These are phyloP conservation scores for Sylvilagus bachmani DNA, from an alignment of 2,113 vertebrate species.

Conservation along the genomic window DNA sequence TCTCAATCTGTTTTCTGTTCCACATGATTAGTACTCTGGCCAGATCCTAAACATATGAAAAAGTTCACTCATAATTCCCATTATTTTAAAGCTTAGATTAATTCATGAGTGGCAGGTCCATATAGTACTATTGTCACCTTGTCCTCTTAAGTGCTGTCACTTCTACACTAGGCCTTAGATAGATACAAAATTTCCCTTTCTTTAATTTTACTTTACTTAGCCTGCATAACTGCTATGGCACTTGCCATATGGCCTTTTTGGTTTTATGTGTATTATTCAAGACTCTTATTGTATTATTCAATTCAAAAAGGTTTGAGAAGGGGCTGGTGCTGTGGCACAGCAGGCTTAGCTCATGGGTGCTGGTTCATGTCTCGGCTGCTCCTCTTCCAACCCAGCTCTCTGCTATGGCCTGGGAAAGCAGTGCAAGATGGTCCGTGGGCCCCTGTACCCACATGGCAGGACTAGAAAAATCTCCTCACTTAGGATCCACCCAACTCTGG, in stretches of 20 bases:
- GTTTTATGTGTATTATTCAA: background rate
- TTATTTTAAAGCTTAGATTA: background rate
- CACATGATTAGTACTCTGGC: background rate
- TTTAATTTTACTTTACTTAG: background rate
- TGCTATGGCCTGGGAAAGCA: too few relatives aligned
- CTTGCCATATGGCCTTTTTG: background rate
- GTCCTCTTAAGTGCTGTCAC: background rate
- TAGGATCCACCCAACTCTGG: too few relatives aligned
- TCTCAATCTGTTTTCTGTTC: background rate
- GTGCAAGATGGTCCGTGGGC: too few relatives aligned
- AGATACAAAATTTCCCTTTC: background rate
- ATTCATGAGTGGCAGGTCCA: background rate
- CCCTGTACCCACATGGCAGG: too few relatives aligned
- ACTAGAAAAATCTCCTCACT: too few relatives aligned
- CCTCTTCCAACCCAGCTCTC: too few relatives aligned
- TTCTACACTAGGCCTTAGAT: rapidly evolving
- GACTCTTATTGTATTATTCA: background rate
- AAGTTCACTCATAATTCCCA: background rate
- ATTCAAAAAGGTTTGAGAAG: background rate
- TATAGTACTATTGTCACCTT: background rate
- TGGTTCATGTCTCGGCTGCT: too few relatives aligned
- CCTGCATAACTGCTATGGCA: background rate
- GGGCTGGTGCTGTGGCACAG: too few relatives aligned
- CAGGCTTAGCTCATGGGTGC: too few relatives aligned
- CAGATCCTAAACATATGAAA: slow-evolving; percentile 17